These are phyloP conservation scores for Dendrolimus kikuchii DNA, from an alignment of 1,140 invertebrate genomes.

Conservation along the genomic window DNA sequence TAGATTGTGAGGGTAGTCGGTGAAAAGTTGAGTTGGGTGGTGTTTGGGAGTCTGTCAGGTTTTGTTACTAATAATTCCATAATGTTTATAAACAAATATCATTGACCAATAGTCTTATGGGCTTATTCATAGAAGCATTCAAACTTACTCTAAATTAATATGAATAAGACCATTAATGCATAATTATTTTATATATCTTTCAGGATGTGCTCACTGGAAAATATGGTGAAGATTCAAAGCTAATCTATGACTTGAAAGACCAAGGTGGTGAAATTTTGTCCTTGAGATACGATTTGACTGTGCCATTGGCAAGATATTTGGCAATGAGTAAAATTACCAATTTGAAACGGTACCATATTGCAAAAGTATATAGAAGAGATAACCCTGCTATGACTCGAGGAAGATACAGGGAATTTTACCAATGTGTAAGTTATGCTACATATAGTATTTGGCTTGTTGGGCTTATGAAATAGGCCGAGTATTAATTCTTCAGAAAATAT, in stretches of 20 bases:
- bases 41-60: too few species aligned
- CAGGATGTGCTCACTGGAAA: conserved; percentile 98
- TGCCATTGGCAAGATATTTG: conserved; percentile 97
- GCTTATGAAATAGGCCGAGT: too few species aligned
- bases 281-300: conserved; percentile 91
- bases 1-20: too few species aligned
- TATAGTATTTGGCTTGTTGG: neutral
- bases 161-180: neutral
- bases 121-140: too few species aligned
- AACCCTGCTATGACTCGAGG: conserved; percentile 98
- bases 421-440: conserved; percentile 88
- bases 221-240: conserved; percentile 99
- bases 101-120: too few species aligned
- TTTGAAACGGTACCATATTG: conserved; percentile 96
- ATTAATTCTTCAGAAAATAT: too few species aligned
- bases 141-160: conserved; percentile 8
- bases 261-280: conserved; percentile 98
- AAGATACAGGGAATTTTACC: conserved; percentile 98
- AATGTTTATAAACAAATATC: too few species aligned
- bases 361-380: conserved; percentile 97
- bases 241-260: conserved; percentile 98
- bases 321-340: conserved; percentile 98
- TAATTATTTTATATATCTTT: conserved; percentile 21
- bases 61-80: too few species aligned
- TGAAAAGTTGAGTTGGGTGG: too few species aligned